Evolutionary conservation across 2,888 invertebrate species (phyloP), one percentile per base, ranked within the genome.

Genomic region (Ochlodes sylvanus): DNA sequence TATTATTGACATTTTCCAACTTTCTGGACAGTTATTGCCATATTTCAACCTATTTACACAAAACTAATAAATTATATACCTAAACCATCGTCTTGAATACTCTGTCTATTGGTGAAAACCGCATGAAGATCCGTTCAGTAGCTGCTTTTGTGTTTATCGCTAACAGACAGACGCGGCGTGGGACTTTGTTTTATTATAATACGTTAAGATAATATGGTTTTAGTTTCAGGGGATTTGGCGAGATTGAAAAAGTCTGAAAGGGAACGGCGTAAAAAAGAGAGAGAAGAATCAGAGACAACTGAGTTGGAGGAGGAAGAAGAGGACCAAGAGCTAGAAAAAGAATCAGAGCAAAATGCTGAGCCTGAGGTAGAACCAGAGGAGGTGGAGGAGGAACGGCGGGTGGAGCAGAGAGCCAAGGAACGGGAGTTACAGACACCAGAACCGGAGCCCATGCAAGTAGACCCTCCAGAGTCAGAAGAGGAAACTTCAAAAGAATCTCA

Each of bases 401-500:
- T 14, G 17, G 41, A 63, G 38, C 52, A 71, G 64, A 63, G 68
- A 32, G 50, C 6, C 52, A 69, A 50, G 44, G 56, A n/a, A 66
- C 71, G 75, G 66, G 76, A 71, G 61, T 70, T n/a, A 57, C 68
- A 72, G 68, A 75, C 55, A 76, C 38, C 64, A 42, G 63, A 58
- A 19, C 19, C 57, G 10, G 34, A 32, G 2, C 9, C n/a, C 7
- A 17, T 54, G 34, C 74, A 77, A 17, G 77, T 74, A 50, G 52
- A 71, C 50, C 63, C 76, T 54, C 41, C n/a, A 14, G 56, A 70
- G 6, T 5, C 56, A 32, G 54, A 63, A 27, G 67, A 73, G 32
- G 69, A 72, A 27, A 76, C 77, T 56, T 69, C 70, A 21, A 85
- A 88, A 77, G 90, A 91, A 86, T 89, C 90, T 86, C 91, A 89